phyloP scores from a whole-genome alignment of 1,140 invertebrate genomes.

The Cyphomyrmex costatus region DNA sequence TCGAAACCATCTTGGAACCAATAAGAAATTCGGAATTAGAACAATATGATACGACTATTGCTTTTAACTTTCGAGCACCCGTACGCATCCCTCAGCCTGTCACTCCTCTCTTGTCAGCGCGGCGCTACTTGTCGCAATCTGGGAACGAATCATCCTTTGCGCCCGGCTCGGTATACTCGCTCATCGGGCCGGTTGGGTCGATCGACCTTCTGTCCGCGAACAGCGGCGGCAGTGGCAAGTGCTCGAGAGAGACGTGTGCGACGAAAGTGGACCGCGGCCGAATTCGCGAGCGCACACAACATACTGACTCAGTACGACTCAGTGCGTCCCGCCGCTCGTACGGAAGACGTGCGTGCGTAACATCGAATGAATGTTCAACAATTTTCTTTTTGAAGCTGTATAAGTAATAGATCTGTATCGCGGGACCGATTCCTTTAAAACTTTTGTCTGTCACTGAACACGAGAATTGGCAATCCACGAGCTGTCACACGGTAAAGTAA shows the following conservation, averaged over 20 bases:
- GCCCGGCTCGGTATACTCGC: neutral
- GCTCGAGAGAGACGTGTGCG: neutral
- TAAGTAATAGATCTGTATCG: neutral
- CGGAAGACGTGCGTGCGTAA: neutral
- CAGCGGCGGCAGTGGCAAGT: neutral
- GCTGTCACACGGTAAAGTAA: constrained; percentile 9
- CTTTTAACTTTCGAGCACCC: neutral
- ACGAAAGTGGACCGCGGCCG: constrained; percentile 47
- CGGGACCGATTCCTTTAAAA: neutral
- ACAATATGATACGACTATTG: neutral
- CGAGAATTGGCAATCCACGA: neutral
- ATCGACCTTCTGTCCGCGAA: constrained; percentile 39
- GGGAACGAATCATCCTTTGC: neutral
- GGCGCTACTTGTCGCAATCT: constrained; percentile 32
- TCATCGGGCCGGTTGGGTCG: constrained; percentile 19
- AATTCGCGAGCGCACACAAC: constrained; percentile 1
- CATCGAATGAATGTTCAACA: neutral
- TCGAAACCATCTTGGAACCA: neutral
- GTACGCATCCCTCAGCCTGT: neutral
- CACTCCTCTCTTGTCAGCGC: neutral
- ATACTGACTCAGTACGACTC: neutral
- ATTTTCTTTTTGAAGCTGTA: neutral
- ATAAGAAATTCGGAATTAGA: neutral
- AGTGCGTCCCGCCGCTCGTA: no score
- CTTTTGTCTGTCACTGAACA: neutral